These are phyloP conservation scores for Strigops habroptila DNA, from an alignment of 2,113 vertebrate species.

Conservation along the genomic window DNA sequence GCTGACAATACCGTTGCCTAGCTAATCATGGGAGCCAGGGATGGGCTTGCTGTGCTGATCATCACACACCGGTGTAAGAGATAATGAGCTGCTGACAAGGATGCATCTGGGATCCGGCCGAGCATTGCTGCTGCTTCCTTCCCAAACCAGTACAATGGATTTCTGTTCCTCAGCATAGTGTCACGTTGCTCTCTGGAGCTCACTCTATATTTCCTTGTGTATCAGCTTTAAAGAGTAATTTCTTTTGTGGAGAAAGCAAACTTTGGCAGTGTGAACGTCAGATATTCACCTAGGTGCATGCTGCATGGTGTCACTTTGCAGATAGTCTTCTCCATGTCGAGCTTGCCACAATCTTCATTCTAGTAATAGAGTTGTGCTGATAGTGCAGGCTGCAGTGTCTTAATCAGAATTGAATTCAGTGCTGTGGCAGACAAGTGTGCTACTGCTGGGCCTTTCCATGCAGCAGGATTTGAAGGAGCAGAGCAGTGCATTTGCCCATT, in stretches of 20 bases:
- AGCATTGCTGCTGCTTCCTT: background rate
- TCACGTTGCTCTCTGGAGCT: background rate
- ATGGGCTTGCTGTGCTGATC: conserved; percentile 31
- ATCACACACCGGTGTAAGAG: background rate
- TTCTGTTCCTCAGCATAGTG: background rate
- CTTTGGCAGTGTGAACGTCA: background rate
- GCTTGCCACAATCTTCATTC: background rate
- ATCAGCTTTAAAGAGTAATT: background rate
- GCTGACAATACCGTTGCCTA: conserved; percentile 21
- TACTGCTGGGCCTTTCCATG: background rate
- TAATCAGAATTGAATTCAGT: background rate
- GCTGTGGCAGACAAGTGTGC: background rate
- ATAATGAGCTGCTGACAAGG: conserved; percentile 42
- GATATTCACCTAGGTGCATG: background rate
- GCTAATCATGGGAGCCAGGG: conserved; percentile 25
- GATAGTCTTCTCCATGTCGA: background rate
- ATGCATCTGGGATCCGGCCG: conserved; percentile 3
- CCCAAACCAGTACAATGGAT: background rate
- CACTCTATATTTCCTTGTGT: background rate
- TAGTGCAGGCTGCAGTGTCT: background rate
- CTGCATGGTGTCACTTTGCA: background rate
- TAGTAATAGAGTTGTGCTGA: background rate
- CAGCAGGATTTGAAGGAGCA: background rate
- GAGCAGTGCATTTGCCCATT: background rate
- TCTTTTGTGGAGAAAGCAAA: background rate